phyloP scores from a whole-genome alignment of 2,797 vertebrate species.

The Pempheris klunzingeri region DNA sequence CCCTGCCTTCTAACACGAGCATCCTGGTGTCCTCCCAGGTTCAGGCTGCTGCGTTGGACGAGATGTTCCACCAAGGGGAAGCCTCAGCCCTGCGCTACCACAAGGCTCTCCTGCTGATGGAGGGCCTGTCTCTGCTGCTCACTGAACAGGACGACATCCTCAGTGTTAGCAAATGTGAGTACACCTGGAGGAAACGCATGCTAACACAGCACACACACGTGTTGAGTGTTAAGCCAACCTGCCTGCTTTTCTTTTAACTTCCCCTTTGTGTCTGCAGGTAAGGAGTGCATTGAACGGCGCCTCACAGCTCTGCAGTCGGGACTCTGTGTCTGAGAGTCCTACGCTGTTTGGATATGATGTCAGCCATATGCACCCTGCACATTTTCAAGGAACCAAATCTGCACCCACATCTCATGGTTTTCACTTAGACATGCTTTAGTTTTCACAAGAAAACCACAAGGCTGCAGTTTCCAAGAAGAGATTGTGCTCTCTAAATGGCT shows the following conservation, averaged over 20 bases:
- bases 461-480: constrained; percentile 12
- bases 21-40: constrained; percentile 82
- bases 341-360: constrained; percentile 36
- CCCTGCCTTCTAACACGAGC: not conserved
- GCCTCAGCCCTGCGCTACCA: constrained; percentile 93
- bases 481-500: constrained; percentile 15
- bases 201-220: not conserved
- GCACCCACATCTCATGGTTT: constrained; percentile 17
- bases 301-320: constrained; percentile 92
- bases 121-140: constrained; percentile 93
- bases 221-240: not conserved
- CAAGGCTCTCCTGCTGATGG: constrained; percentile 95
- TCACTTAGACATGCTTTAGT: constrained; percentile 37
- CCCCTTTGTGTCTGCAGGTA: constrained; percentile 83
- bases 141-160: constrained; percentile 92
- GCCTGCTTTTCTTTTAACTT: not conserved
- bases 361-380: constrained; percentile 47
- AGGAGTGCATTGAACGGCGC: constrained; percentile 95
- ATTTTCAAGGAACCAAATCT: constrained; percentile 45
- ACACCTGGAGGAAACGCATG: not conserved
- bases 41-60: constrained; percentile 94
- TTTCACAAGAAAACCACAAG: constrained; percentile 39
- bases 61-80: constrained; percentile 98
- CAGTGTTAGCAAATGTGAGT: constrained; percentile 93
- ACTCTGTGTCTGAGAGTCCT: constrained; percentile 87